These are phyloP conservation scores for Ochropleura plecta DNA, from an alignment of 2,888 invertebrate genomes.

Conservation along the genomic window DNA sequence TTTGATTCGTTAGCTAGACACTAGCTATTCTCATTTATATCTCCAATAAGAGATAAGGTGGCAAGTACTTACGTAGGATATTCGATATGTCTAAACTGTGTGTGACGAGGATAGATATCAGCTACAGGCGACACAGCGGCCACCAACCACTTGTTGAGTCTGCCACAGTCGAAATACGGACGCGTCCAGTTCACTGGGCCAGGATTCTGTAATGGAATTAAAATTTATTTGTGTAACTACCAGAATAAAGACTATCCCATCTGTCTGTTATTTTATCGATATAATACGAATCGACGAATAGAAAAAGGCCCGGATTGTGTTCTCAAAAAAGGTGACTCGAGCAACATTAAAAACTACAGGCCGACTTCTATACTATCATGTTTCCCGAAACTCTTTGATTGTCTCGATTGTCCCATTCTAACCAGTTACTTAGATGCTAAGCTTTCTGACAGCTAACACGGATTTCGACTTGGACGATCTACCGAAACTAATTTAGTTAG, in stretches of 20 bases:
- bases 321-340: too few relatives aligned
- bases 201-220: constrained; percentile 79
- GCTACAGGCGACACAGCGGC: constrained; percentile 98
- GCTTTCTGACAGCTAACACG: too few relatives aligned
- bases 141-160: constrained; percentile 98
- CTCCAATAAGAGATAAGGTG: neutral
- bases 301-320: too few relatives aligned
- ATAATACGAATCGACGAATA: too few relatives aligned
- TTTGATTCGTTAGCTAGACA: neutral
- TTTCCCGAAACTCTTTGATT: too few relatives aligned
- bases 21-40: neutral
- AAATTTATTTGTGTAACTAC: constrained; percentile 3
- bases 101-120: constrained; percentile 98
- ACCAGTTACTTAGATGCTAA: too few relatives aligned
- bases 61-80: constrained; percentile 95
- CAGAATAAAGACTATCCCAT: neutral
- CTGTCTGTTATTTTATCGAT: too few relatives aligned
- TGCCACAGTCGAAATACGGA: constrained; percentile 98
- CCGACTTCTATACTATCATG: too few relatives aligned
- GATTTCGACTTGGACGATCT: too few relatives aligned
- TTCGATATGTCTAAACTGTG: constrained; percentile 97
- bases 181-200: constrained; percentile 98
- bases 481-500: too few relatives aligned
- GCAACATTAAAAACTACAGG: too few relatives aligned
- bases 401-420: too few relatives aligned